Conservation (phyloP, 2,888 invertebrate species). For the Parthenolecanium corni region DNA sequence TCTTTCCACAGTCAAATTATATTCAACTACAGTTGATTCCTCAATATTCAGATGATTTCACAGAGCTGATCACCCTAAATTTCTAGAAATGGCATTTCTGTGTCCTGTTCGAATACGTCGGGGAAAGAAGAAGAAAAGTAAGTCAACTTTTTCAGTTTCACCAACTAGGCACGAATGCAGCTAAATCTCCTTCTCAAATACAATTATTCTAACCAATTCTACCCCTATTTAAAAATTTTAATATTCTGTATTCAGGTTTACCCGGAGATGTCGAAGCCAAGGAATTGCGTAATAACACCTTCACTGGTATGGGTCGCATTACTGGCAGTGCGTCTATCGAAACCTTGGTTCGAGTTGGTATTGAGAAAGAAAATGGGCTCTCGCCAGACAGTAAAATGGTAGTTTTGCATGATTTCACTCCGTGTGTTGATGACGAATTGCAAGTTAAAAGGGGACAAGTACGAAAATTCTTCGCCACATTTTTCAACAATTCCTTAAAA, state of each 20-base stretch:
- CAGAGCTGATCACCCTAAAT: no score
- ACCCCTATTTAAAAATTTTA: no score
- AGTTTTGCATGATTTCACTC: slow-evolving; percentile 84
- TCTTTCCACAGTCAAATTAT: no score
- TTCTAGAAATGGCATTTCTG: slow-evolving; percentile 69
- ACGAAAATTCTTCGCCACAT: slow-evolving; percentile 29
- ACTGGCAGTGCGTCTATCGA: slow-evolving; percentile 91
- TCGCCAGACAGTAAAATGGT: slow-evolving; percentile 92
- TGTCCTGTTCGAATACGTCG: slow-evolving; percentile 87
- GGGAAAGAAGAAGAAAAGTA: slow-evolving; percentile 90
- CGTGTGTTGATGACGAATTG: slow-evolving; percentile 88
- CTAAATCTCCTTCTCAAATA: no score
- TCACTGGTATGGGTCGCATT: slow-evolving; percentile 79
- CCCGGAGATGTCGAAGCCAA: slow-evolving; percentile 70
- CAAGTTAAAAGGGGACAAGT: slow-evolving; percentile 74
- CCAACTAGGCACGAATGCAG: no score
- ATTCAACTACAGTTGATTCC: no score
- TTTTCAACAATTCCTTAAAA: no score
- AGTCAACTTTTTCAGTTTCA: slow-evolving; percentile 39
- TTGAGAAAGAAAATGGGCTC: slow-evolving; percentile 82
- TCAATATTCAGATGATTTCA: no score
- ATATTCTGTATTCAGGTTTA: slow-evolving; percentile 45
- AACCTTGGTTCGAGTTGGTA: slow-evolving; percentile 75
- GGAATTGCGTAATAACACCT: slow-evolving; percentile 53
- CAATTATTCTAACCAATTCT: no score